These are phyloP conservation scores for Chelon auratus DNA, from an alignment of 2,797 vertebrate genomes.

Conservation along the genomic window DNA sequence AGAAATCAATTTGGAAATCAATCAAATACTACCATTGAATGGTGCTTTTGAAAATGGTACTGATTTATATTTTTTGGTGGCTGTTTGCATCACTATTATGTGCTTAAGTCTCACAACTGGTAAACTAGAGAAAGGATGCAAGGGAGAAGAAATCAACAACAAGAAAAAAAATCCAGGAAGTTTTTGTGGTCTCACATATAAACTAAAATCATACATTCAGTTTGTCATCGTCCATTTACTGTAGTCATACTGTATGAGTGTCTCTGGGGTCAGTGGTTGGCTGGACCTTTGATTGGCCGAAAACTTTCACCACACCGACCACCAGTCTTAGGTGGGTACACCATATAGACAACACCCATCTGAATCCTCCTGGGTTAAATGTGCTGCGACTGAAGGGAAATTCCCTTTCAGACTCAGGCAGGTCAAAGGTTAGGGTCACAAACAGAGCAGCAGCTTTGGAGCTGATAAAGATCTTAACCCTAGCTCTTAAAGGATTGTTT, in stretches of 20 bases:
- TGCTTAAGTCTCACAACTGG: background rate
- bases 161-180: background rate
- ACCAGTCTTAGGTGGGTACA: conserved; percentile 44
- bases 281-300: conserved; percentile 22
- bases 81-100: background rate
- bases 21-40: no score
- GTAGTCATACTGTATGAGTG: background rate
- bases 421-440: conserved; percentile 64
- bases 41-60: no score
- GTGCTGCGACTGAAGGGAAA: conserved; percentile 36
- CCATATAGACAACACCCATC: conserved; percentile 67
- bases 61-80: background rate
- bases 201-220: conserved; percentile 17
- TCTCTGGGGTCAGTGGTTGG: conserved; percentile 21
- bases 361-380: conserved; percentile 21
- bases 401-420: conserved; percentile 5
- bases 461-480: conserved; percentile 11
- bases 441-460: conserved; percentile 1
- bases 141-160: background rate
- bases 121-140: background rate
- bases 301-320: conserved; percentile 44
- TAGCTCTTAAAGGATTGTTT: background rate
- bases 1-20: no score
- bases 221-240: conserved; percentile 15
- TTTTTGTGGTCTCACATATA: background rate